These are phyloP conservation scores for Cataglyphis albicans DNA, from an alignment of 2,888 invertebrate species.

Conservation along the genomic window DNA sequence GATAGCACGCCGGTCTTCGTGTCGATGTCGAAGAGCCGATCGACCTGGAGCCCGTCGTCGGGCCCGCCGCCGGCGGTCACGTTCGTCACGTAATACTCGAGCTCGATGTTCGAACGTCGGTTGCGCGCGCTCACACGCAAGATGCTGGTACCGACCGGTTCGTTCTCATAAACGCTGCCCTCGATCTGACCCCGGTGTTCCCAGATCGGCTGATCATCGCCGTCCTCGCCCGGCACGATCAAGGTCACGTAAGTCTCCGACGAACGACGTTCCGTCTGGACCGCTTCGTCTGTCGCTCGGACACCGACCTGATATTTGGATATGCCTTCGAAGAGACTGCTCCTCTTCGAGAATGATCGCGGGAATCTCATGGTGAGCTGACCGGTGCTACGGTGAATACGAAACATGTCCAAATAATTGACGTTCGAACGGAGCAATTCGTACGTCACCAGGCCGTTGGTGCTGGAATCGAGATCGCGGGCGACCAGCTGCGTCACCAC, in stretches of 20 bases:
- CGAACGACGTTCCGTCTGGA: conserved; percentile 94
- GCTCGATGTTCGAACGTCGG: conserved; percentile 87
- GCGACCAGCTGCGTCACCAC: conserved; percentile 93
- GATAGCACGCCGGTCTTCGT: conserved; percentile 95
- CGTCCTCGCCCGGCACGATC: conserved; percentile 90
- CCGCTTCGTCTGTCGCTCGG: conserved; percentile 96
- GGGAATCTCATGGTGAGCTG: conserved; percentile 84
- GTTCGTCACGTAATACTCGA: conserved; percentile 97
- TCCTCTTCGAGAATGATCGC: conserved; percentile 87
- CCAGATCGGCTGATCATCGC: conserved; percentile 83
- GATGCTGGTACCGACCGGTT: conserved; percentile 94
- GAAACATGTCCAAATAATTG: conserved; percentile 89
- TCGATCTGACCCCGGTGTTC: conserved; percentile 88
- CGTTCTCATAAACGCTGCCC: conserved; percentile 95
- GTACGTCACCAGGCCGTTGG: conserved; percentile 96
- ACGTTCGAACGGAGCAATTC: conserved; percentile 91
- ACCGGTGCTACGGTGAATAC: conserved; percentile 93
- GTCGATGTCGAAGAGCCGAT: conserved; percentile 96
- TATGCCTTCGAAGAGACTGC: conserved; percentile 85
- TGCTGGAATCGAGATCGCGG: conserved; percentile 95
- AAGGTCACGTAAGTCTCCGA: conserved; percentile 95
- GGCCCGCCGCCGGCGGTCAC: conserved; percentile 89
- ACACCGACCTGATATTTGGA: conserved; percentile 93
- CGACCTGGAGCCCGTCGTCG: conserved; percentile 90
- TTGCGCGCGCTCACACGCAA: conserved; percentile 92